Base-by-base conservation (phyloP, 2,888 invertebrate genomes). In the Graphium colonna region DNA sequence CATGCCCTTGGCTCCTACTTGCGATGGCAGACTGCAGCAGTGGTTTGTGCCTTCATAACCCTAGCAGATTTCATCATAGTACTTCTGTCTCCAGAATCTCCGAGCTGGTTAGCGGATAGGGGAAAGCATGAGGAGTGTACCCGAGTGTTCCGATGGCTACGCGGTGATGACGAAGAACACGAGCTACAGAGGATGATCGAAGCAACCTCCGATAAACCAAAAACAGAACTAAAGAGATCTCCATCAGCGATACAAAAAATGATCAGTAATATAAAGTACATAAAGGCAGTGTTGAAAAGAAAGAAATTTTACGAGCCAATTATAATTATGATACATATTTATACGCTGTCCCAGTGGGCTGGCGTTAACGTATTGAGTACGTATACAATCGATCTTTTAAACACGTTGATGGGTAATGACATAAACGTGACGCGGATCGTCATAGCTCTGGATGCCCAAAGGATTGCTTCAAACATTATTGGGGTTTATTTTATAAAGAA, bases 1-100 rank as follows among this genome's bases (percentile, higher is more conserved):
- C 93, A 93, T 61, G 62, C 80, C 0, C 63, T 93, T 10, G 93
- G 93, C 0, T 82, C 86, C 1, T 89, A 82, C 63, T 65, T 90
- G 0, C 63, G 71, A 17, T 92, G 91, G 91, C 69, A 83, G 57
- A 67, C 70, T 1, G 79, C 87, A 4, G 89, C 91, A 0, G 62
- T 83, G 0, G 61, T 88, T 3, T 81, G 82, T 52, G 71, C 74
- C 0, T 46, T 68, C 1, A 60, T 86, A n/a, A 81, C 85, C 0
- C 53, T 83, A 4, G 60, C 31, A 67, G 85, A 18, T 66, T 41
- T 91, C 9, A 36, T 64, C 9, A 63, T 71, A 5, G 58, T 65
- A 0, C 18, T 60, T 4, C 50, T 52, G 8, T 63, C 65, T 21
- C 91, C 91, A 0, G 93, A 93, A 71, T 89, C 92, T 5, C 92